These are phyloP conservation scores for Sebastes cheni DNA, from an alignment of 2,797 vertebrate species.

Conservation along the genomic window DNA sequence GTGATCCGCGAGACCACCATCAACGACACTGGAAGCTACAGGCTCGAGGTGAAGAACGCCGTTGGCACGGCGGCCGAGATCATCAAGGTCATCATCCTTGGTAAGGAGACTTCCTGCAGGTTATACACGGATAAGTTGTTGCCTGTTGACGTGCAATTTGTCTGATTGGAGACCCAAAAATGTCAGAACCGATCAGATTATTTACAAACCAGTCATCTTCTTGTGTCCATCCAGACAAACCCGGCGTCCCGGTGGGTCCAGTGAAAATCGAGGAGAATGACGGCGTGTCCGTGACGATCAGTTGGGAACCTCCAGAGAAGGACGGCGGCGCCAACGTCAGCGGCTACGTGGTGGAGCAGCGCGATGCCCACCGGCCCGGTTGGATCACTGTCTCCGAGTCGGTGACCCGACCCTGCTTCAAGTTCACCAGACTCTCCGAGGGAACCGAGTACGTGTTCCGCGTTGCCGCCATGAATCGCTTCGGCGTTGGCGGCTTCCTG, in stretches of 20 bases:
- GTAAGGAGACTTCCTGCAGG: constrained; percentile 78
- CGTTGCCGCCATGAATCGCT: constrained; percentile 97
- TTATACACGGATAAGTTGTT: neutral
- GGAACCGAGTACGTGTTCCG: constrained; percentile 98
- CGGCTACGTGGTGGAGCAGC: constrained; percentile 96
- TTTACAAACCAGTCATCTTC: neutral
- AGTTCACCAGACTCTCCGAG: constrained; percentile 92
- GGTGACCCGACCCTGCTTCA: constrained; percentile 93
- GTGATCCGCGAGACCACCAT: constrained; percentile 95
- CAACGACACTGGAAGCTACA: constrained; percentile 93
- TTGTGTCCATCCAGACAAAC: constrained; percentile 88
- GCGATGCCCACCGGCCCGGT: constrained; percentile 95
- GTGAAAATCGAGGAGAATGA: constrained; percentile 92
- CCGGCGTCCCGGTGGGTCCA: constrained; percentile 90
- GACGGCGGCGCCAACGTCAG: constrained; percentile 96
- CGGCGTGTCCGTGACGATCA: constrained; percentile 88
- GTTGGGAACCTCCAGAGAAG: constrained; percentile 93
- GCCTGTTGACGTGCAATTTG: neutral
- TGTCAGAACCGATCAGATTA: neutral
- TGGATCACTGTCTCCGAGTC: constrained; percentile 97
- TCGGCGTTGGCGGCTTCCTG: constrained; percentile 94
- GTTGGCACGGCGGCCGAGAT: constrained; percentile 88
- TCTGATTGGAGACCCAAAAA: neutral
- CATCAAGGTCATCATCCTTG: constrained; percentile 96
- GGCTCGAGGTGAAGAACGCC: constrained; percentile 92